Evolutionary conservation across 2,888 invertebrate species (phyloP), one percentile per base, ranked within the genome.

Genomic region (Xylota sylvarum): DNA sequence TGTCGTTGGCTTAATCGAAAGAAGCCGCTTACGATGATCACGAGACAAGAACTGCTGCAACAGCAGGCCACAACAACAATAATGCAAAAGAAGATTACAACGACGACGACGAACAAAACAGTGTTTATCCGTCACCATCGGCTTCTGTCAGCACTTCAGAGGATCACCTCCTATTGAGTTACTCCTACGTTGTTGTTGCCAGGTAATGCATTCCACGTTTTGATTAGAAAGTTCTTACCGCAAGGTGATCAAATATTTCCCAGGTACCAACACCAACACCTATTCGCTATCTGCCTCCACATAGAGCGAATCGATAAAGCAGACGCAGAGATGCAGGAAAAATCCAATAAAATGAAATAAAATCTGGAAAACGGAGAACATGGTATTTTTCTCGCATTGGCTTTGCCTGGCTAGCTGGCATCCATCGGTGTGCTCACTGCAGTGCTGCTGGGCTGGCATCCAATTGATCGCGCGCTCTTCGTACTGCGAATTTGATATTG

Each of bases 191-290:
- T 58, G 30, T 43, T 58, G 58, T 52, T 60, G 46, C 40, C 58
- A 32, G 65, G 65, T 72, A 78, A 78, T 52, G 64, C 80, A 80
- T 85, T 76, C 80, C 50, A 35, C 70, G 62, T 72, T 73, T 81
- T 86, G 85, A 82, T 86, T 86, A 86, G 86, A 86, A 86, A 86
- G 86, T 72, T 84, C 67, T 83, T 88, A 89, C 89, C 89, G 89
- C 89, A 89, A 89, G 89, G 89, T 88, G 89, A 89, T 89, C 89
- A 84, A 89, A 89, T 88, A 78, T 89, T 86, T 77, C 67, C 62
- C 74, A 58, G 48, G 23, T 77, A 65, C 48, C 37, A 30, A 60
- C 48, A 65, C 48, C 37, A 30, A 60, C 48, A 56, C 23, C 52
- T 27, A 55, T 30, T 52, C 35, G 1, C 43, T 70, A 50, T 50